Conservation (phyloP, 1,140 invertebrate species). For the Aphaenogaster ashmeadi region DNA sequence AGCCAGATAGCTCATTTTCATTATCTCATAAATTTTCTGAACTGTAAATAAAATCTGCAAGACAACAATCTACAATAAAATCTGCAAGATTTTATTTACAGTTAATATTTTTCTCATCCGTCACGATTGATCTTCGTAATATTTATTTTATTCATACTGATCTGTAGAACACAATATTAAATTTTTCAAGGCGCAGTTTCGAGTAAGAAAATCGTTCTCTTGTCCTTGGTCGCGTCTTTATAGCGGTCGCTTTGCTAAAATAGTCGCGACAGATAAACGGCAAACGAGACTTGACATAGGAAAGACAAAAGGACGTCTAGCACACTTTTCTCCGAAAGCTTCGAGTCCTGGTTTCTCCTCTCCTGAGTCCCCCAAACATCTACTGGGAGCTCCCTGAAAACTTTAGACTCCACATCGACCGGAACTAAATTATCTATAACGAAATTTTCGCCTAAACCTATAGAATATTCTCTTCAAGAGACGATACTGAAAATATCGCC, state of each 20-base stretch:
- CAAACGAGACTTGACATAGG: slow-evolving; percentile 68
- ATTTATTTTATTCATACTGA: neutral
- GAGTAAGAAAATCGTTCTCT: slow-evolving; percentile 12
- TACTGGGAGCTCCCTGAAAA: slow-evolving; percentile 50
- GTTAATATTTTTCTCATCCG: neutral
- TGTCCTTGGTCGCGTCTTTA: slow-evolving; percentile 27
- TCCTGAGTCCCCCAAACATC: slow-evolving; percentile 35
- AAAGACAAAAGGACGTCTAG: slow-evolving; percentile 65
- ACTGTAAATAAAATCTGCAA: too few relatives aligned
- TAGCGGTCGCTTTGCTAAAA: slow-evolving; percentile 55
- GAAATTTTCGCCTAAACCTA: slow-evolving; percentile 19
- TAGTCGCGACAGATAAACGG: slow-evolving; percentile 68
- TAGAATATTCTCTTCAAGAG: neutral
- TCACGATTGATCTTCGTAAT: neutral
- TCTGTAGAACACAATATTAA: neutral
- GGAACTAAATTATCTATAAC: slow-evolving; percentile 62
- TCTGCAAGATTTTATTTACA: neutral
- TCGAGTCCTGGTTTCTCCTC: slow-evolving; percentile 44
- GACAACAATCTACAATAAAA: too few relatives aligned
- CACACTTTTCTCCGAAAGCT: slow-evolving; percentile 64
- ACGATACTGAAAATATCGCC: neutral
- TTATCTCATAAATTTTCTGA: neutral
- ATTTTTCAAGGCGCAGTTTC: slow-evolving; percentile 12
- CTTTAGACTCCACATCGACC: slow-evolving; percentile 46
- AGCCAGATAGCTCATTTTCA: neutral